Evolutionary conservation across 2,113 vertebrate species (phyloP), one percentile per base, ranked within the genome.

Genomic region (Leptosomus discolor): DNA sequence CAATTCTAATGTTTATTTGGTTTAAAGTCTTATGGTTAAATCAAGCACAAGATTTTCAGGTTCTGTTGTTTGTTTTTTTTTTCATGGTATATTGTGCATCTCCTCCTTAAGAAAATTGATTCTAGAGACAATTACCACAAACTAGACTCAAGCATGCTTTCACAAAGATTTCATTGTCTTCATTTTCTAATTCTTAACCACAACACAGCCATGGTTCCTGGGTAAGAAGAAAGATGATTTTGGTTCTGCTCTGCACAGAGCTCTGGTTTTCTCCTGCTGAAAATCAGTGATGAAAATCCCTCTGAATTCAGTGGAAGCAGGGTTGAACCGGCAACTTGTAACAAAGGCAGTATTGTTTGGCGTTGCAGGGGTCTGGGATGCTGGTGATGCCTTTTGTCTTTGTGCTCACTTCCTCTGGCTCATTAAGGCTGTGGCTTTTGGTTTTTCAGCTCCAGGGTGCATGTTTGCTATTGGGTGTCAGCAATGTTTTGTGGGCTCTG

Each of bases 331-430:
- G 68, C 0, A 0, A 15, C 43, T 92, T 3, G 0, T 34, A 89
- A 94, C 87, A 96, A 92, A 93, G 78, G 48, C 74, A 36, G 58
- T 45, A 82, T 94, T 94, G 94, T 95, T 90, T 0, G 0, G 41
- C 85, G 27, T 78, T 85, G 81, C 94, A 63, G 94, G 89, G 53
- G 77, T 75, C 87, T 88, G 78, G 86, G 90, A 82, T 85, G 84
- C 61, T 93, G 87, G 73, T 81, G 90, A 60, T 93, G 92, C 30
- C 64, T 92, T 90, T 92, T 3, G 23, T 51, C 92, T 94, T 94
- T 91, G 73, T 94, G 73, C 74, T 96, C 80, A 56, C 73, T 96
- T 96, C 94, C 94, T 93, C 77, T 75, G 75, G 56, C 81, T 96
- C 69, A 71, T 81, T 85, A 75, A 57, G 77, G 77, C 70, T 82